Conservation (phyloP, 1,140 invertebrate genomes). For the Drosophila jambulina region DNA sequence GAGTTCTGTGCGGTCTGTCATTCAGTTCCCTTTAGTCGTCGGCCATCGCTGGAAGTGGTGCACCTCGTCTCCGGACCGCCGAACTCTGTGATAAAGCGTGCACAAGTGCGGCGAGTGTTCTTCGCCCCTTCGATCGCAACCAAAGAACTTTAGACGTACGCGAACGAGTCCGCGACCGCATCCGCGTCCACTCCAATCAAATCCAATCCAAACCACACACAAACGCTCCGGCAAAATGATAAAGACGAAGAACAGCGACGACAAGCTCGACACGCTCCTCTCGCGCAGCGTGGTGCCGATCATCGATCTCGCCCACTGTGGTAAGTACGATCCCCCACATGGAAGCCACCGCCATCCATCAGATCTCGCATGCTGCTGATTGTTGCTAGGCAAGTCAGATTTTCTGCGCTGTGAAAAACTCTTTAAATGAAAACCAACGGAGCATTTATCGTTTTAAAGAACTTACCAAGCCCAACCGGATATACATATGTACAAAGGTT, state of each 20-base stretch:
- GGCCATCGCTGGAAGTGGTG: constrained; percentile 46
- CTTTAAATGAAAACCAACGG: neutral
- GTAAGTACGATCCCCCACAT: constrained; percentile 86
- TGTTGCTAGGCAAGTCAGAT: constrained; percentile 35
- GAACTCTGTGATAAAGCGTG: constrained; percentile 56
- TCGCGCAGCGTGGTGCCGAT: constrained; percentile 90
- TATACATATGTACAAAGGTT: neutral
- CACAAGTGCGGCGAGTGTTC: constrained; percentile 54
- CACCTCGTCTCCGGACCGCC: constrained; percentile 18
- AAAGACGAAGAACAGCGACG: constrained; percentile 66
- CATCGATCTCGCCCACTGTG: constrained; percentile 90
- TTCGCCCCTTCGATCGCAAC: constrained; percentile 31
- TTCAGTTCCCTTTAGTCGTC: constrained; percentile 60
- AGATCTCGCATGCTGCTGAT: constrained; percentile 4
- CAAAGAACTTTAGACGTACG: constrained; percentile 60
- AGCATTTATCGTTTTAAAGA: constrained; percentile 6
- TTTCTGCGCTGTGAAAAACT: constrained; percentile 1
- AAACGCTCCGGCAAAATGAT: constrained; percentile 67
- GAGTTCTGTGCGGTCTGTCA: constrained; percentile 37
- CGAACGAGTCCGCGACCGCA: constrained; percentile 2
- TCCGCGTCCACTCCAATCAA: constrained; percentile 1
- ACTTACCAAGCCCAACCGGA: neutral
- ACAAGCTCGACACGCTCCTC: constrained; percentile 87
- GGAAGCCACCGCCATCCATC: neutral
- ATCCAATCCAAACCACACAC: constrained; percentile 12